A percentile compares a stretch with the other conserved stretches of the same genome.
Conservation (phyloP, 2,113 vertebrate genomes). For the Sceloporus undulatus region DNA sequence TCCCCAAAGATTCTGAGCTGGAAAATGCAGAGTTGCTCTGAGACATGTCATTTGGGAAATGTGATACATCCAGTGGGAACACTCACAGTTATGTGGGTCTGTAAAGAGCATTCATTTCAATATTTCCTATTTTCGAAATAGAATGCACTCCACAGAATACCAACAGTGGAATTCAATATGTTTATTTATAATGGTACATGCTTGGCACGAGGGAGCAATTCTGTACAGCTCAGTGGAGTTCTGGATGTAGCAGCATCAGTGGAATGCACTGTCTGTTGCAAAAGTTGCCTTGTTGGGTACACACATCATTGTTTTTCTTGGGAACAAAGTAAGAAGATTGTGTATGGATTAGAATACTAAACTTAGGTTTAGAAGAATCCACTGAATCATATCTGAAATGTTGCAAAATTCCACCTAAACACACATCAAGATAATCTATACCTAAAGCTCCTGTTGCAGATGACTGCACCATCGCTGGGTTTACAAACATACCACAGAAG, state of each 20-base stretch:
- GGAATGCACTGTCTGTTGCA: not conserved
- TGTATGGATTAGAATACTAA: not conserved
- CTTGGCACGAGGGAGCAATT: not conserved
- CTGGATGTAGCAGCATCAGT: not conserved
- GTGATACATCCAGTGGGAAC: not conserved
- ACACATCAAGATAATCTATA: not conserved
- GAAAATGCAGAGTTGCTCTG: not conserved
- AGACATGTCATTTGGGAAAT: not conserved
- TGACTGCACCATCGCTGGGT: not conserved
- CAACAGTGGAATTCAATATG: slow-evolving; percentile 21
- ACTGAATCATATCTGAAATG: not conserved
- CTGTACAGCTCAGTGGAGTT: not conserved
- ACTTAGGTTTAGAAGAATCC: not conserved
- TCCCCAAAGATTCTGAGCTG: not conserved
- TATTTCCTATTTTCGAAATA: slow-evolving; percentile 47
- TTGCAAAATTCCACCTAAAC: not conserved
- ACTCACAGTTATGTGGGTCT: not conserved
- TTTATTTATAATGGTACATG: accelerated
- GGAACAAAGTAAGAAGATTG: not conserved
- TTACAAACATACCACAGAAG: too few species aligned
- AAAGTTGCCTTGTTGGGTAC: slow-evolving; percentile 36
- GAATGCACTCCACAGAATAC: slow-evolving; percentile 21
- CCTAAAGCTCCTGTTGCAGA: not conserved
- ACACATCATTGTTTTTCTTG: not conserved
- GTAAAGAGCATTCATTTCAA: slow-evolving; percentile 28